phyloP scores from a whole-genome alignment of 1,140 invertebrate genomes.

The Drosophila insularis region DNA sequence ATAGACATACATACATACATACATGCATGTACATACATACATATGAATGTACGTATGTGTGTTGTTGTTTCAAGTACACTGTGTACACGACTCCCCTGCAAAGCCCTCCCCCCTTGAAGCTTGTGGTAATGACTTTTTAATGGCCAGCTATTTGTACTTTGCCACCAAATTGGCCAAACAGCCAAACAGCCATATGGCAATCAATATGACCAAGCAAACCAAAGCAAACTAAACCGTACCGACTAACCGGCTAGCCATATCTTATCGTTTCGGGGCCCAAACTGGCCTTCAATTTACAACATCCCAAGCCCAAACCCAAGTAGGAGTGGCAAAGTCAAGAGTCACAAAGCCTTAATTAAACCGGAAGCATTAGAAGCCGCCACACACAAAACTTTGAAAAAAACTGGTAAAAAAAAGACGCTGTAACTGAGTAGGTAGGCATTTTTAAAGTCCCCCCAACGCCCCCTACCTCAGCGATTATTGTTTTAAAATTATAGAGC shows the following conservation, averaged over 20 bases:
- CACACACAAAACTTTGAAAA: slow-evolving; percentile 25
- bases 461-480: slow-evolving; percentile 42
- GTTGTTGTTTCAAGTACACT: neutral
- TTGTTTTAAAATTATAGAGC: slow-evolving; percentile 58
- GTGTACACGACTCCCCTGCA: no score
- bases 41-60: neutral
- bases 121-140: slow-evolving; percentile 61
- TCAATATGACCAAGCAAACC: slow-evolving; percentile 32
- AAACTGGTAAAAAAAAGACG: slow-evolving; percentile 23
- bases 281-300: slow-evolving; percentile 55
- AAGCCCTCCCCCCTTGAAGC: slow-evolving; percentile 3
- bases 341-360: slow-evolving; percentile 58
- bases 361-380: slow-evolving; percentile 74
- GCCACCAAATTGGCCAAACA: slow-evolving; percentile 47
- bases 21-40: neutral
- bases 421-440: slow-evolving; percentile 42
- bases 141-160: slow-evolving; percentile 41
- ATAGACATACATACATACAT: neutral
- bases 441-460: slow-evolving; percentile 49
- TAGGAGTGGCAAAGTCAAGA: slow-evolving; percentile 30
- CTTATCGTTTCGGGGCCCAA: slow-evolving; percentile 48
- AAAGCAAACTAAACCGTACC: neutral
- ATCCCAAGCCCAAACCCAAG: slow-evolving; percentile 10
- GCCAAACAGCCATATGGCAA: slow-evolving; percentile 37
- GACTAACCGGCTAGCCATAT: slow-evolving; percentile 38